Percentiles rank a stretch among this genome's conserved stretches.
Conservation (phyloP, 2,888 invertebrate species). For the Drosophila hamatofila region DNA sequence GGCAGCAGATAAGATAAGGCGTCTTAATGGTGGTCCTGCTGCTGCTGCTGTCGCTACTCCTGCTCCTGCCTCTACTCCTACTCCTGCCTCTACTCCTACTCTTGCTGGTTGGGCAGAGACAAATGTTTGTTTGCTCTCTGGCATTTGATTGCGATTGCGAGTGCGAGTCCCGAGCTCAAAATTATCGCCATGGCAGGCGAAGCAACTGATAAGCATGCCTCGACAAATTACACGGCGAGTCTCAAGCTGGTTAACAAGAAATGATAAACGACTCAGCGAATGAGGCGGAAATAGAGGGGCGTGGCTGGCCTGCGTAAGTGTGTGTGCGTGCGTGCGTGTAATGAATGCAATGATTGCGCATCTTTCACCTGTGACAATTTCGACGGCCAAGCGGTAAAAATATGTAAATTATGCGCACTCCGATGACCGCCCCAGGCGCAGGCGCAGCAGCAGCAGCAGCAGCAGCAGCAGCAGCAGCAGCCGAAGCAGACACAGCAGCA, state of each 20-base stretch:
- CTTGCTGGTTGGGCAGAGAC: constrained; percentile 39
- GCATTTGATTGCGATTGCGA: constrained; percentile 33
- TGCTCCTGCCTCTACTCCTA: constrained; percentile 8
- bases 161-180: constrained; percentile 22
- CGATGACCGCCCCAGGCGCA: constrained; percentile 53
- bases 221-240: constrained; percentile 43
- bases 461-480: too few relatives aligned
- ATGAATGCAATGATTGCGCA: constrained; percentile 48
- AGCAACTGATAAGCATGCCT: constrained; percentile 29
- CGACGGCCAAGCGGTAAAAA: constrained; percentile 55
- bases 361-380: constrained; percentile 80
- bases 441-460: constrained; percentile 1
- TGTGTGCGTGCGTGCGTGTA: constrained; percentile 5
- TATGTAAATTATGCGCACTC: constrained; percentile 67
- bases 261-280: constrained; percentile 43
- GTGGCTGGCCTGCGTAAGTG: constrained; percentile 27
- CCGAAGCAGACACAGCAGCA: constrained; percentile 4
- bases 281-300: constrained; percentile 49
- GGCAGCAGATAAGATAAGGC: constrained; percentile 48
- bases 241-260: constrained; percentile 44
- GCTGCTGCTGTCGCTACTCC: constrained; percentile 6
- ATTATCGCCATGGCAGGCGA: constrained; percentile 32
- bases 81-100: constrained; percentile 15
- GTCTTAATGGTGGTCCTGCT: constrained; percentile 57
- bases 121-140: constrained; percentile 69